Conservation (phyloP, 1,140 invertebrate species). For the Brachionus plicatilis region DNA sequence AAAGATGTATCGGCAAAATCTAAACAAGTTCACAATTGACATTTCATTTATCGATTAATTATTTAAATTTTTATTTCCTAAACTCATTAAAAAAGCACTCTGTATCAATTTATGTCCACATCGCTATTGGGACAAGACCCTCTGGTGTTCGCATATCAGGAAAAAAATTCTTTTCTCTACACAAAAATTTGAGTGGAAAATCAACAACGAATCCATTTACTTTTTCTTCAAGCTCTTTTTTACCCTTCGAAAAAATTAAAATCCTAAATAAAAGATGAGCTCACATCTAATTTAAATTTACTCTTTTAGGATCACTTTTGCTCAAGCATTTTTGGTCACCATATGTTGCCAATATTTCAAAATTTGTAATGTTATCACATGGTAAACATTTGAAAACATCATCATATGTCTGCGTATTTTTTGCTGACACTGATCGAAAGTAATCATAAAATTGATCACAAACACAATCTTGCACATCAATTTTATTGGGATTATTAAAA, state of each 20-base stretch:
- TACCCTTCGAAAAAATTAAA: not conserved
- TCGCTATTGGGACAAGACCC: slow-evolving; percentile 1
- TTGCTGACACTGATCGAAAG: not conserved
- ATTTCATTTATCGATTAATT: not conserved
- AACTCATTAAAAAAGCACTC: not conserved
- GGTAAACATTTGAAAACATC: slow-evolving; percentile 38
- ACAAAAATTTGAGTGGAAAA: slow-evolving; percentile 39
- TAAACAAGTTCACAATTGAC: not conserved
- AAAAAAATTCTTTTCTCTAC: slow-evolving; percentile 24
- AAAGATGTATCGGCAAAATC: not conserved
- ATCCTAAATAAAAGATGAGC: not conserved
- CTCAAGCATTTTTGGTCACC: not conserved
- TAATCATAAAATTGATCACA: slow-evolving; percentile 24
- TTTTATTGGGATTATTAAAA: slow-evolving; percentile 23
- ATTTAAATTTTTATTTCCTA: not conserved
- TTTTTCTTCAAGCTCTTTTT: slow-evolving; percentile 23
- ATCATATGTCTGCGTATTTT: slow-evolving; percentile 25
- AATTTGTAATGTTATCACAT: slow-evolving; percentile 6
- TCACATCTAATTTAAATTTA: not conserved
- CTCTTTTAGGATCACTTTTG: not conserved
- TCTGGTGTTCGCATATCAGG: slow-evolving; percentile 30
- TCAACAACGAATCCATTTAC: slow-evolving; percentile 36
- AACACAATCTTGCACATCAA: slow-evolving; percentile 13
- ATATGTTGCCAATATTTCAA: slow-evolving; percentile 30
- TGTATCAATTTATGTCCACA: not conserved